Conservation (phyloP, 2,113 vertebrate species). For the Pelmatolapia mariae region DNA sequence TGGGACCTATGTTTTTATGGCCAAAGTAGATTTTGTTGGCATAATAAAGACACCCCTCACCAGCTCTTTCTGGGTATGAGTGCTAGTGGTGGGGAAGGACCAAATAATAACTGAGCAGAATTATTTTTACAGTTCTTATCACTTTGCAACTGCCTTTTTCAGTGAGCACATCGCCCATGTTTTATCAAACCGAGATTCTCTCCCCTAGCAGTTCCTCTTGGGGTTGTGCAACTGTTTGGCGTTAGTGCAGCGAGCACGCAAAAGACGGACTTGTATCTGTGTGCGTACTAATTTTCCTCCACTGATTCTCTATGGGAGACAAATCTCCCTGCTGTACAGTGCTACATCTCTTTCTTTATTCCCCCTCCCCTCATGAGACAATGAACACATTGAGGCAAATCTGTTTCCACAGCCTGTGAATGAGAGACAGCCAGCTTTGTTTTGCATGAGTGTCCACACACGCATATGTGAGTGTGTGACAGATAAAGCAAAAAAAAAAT, state of each 20-base stretch:
- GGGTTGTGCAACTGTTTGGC: slow-evolving; percentile 6
- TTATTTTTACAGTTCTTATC: background rate
- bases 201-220: background rate
- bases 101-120: background rate
- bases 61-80: background rate
- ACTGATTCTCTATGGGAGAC: slow-evolving; percentile 4
- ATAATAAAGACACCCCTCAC: background rate
- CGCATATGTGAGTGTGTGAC: background rate
- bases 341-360: slow-evolving; percentile 26
- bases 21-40: background rate
- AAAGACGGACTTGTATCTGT: slow-evolving; percentile 14
- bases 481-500: slow-evolving; percentile 24
- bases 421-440: slow-evolving; percentile 59
- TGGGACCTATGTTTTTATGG: background rate
- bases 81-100: background rate
- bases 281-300: slow-evolving; percentile 3
- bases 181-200: background rate
- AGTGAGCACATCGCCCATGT: background rate
- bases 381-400: slow-evolving; percentile 62
- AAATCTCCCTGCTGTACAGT: slow-evolving; percentile 13
- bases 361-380: slow-evolving; percentile 44
- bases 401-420: slow-evolving; percentile 54
- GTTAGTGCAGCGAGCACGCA: background rate
- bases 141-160: background rate
- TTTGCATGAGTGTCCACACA: slow-evolving; percentile 8